A percentile compares a stretch with the other conserved stretches of the same genome.
Conservation (phyloP, 2,113 vertebrate species). For the Notothenia rossii region DNA sequence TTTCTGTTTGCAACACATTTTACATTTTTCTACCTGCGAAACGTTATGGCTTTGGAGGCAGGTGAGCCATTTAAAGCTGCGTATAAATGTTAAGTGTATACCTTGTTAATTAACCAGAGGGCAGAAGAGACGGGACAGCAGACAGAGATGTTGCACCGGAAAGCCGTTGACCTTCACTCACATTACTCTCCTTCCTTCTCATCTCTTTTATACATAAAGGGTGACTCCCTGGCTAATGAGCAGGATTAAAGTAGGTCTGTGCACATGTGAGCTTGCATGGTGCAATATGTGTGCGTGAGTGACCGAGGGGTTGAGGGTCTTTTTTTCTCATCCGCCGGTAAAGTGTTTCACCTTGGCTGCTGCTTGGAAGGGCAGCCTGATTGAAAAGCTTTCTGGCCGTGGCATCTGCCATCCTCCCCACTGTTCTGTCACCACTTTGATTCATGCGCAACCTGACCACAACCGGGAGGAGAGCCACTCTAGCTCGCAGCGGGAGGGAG, state of each 20-base stretch:
- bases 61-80: conserved; percentile 13
- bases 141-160: conserved; percentile 50
- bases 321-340: conserved; percentile 54
- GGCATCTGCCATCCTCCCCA: conserved; percentile 86
- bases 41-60: background rate
- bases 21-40: background rate
- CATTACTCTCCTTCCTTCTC: conserved; percentile 42
- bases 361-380: conserved; percentile 86
- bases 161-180: conserved; percentile 60
- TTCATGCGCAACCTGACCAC: conserved; percentile 82
- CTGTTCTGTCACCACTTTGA: conserved; percentile 87
- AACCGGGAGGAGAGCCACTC: conserved; percentile 76
- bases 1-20: conserved; percentile 2
- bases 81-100: conserved; percentile 33
- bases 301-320: conserved; percentile 61
- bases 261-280: background rate
- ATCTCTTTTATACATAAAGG: conserved; percentile 63
- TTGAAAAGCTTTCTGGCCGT: conserved; percentile 87
- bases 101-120: conserved; percentile 60
- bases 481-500: conserved; percentile 68
- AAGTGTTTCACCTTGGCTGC: conserved; percentile 85
- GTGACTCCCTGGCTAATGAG: conserved; percentile 75
- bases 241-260: conserved; percentile 65
- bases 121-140: conserved; percentile 25
- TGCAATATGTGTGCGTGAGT: background rate